phyloP scores from a whole-genome alignment of 2,113 vertebrate genomes.

The Scomber colias region DNA sequence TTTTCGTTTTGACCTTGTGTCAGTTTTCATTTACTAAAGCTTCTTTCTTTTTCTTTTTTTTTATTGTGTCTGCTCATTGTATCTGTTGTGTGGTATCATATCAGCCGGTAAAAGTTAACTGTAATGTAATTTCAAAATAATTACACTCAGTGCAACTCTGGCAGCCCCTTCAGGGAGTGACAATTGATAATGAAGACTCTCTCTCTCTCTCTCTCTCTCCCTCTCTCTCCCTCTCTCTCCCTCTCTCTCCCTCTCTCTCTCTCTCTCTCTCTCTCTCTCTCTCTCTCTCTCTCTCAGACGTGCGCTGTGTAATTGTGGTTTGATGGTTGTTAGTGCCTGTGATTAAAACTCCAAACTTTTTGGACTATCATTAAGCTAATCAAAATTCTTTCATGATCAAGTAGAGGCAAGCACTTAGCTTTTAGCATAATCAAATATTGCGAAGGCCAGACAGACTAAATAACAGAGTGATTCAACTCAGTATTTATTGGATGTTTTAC shows the following conservation, averaged over 20 bases:
- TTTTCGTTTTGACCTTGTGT: conserved; percentile 30
- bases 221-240: too few relatives aligned
- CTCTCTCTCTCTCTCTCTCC: conserved; percentile 42
- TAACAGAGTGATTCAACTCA: conserved; percentile 45
- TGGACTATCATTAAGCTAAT: conserved; percentile 70
- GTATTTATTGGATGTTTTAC: conserved; percentile 31
- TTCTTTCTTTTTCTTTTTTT: not conserved
- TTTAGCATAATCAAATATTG: conserved; percentile 42
- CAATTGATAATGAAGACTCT: conserved; percentile 58
- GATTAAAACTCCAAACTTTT: conserved; percentile 64
- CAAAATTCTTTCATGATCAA: conserved; percentile 54
- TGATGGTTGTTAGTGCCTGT: conserved; percentile 57
- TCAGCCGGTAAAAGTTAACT: conserved; percentile 17
- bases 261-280: too few relatives aligned
- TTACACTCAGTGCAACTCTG: conserved; percentile 10
- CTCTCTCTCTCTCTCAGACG: conserved; percentile 42
- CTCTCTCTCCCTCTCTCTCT: too few relatives aligned
- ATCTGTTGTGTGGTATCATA: not conserved
- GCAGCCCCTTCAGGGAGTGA: conserved; percentile 42
- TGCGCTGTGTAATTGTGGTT: conserved; percentile 58
- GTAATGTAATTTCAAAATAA: not conserved
- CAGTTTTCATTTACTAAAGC: conserved; percentile 25
- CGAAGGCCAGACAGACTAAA: conserved; percentile 49
- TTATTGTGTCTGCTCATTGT: not conserved
- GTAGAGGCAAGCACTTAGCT: conserved; percentile 39